Evolutionary conservation across 2,888 invertebrate species (phyloP).

Genomic region (Sphaerolaimus hirsutus): DNA sequence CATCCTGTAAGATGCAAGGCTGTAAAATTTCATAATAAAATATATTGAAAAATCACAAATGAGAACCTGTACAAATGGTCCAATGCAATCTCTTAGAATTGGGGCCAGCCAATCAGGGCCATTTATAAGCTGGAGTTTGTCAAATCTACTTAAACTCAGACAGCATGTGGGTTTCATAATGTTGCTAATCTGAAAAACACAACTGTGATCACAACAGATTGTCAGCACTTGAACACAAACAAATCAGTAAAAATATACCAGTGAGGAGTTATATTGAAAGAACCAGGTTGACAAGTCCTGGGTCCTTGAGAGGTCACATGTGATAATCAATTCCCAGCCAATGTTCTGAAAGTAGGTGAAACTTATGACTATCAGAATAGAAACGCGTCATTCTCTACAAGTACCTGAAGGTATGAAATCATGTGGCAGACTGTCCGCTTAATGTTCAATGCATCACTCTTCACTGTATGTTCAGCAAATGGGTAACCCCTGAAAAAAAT

Average conservation of each 20-base stretch:
- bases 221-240: not conserved
- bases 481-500: too few relatives aligned
- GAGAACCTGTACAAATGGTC: not conserved
- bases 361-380: not conserved
- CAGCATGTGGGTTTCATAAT: conserved; percentile 4
- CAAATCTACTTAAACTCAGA: conserved; percentile 5
- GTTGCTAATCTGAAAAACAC: not conserved
- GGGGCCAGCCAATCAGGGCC: conserved; percentile 1
- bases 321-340: conserved; percentile 4
- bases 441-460: too few relatives aligned
- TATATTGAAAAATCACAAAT: not conserved
- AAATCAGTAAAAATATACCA: not conserved
- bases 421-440: too few relatives aligned
- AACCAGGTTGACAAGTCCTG: conserved; percentile 6
- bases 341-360: not conserved
- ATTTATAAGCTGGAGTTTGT: conserved; percentile 6
- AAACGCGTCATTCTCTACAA: too few relatives aligned
- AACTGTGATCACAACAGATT: not conserved
- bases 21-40: not conserved
- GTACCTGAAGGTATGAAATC: too few relatives aligned
- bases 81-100: not conserved
- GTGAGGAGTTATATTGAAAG: not conserved
- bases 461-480: too few relatives aligned
- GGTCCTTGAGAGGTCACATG: conserved; percentile 2
- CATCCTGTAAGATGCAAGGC: too few relatives aligned